Base-by-base conservation (phyloP, 2,888 invertebrate genomes). In the Xiphydria camelus region DNA sequence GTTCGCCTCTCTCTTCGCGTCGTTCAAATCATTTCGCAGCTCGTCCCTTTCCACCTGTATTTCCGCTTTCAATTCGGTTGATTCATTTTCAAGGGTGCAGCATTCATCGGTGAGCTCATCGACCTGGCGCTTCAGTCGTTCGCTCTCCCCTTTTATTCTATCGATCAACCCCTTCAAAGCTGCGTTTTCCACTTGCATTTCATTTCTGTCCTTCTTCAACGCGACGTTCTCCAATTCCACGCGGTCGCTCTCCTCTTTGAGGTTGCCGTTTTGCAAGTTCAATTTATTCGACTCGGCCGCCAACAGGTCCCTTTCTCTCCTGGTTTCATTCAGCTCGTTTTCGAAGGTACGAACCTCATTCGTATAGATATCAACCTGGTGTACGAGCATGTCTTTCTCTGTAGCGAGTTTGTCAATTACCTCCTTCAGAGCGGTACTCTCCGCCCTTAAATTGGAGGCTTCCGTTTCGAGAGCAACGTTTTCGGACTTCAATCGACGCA, bases 281-380 rank as follows among this genome's bases (percentile, higher is more conserved):
- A 47, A 48, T 41, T 61, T 57, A 47, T 49, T 55, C 39, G 58
- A 38, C 31, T 51, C 55, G 35, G 50, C 37, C 23, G 49, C 41
- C 10, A 55, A 52, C 42, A 51, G 47, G 33, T 59, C 54, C 36
- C 53, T 54, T 41, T 53, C 51, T 22, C 48, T 45, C 45, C 45
- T 44, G 36, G 38, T 45, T 38, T 49, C 49, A 34, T 57, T 53
- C 43, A 60, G 41, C 18, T 57, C 54, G 31, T 51, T 49, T 10
- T n/a, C n/a, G n/a, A n/a, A n/a, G n/a, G n/a, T n/a, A n/a, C n/a
- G 17, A 6, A 37, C 18, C n/a, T 25, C 18, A 3, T 2, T 7
- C 14, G 23, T 7, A 26, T 38, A 6, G 4, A 26, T 12, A 4
- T 10, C 19, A 4, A 10, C 4, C 15, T 38, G 1, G 9, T 38